Evolutionary conservation across 2,888 invertebrate genomes (phyloP), one percentile per base, ranked within the genome.

Genomic region (Crioceris asparagi): DNA sequence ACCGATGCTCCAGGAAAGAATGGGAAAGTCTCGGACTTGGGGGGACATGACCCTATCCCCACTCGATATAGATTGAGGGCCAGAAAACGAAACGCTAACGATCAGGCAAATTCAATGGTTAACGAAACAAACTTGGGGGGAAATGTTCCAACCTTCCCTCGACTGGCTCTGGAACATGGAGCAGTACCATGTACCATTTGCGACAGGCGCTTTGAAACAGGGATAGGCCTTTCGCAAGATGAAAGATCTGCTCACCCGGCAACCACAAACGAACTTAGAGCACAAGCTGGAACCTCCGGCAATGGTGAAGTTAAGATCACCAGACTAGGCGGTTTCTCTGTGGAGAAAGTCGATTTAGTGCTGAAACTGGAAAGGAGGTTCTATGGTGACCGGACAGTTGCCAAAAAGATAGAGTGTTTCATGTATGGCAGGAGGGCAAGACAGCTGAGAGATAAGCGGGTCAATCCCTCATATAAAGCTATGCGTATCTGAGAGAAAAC

Each of bases 281-380:
- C 31, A 6, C n/a, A n/a, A n/a, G 36, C 21, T 10, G 19, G 15
- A 12, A 5, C 18, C 11, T 29, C 17, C 4, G 11, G 6, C 11
- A n/a, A 3, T 25, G 11, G 11, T 25, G n/a, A n/a, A n/a, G n/a
- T n/a, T n/a, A n/a, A n/a, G n/a, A n/a, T n/a, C n/a, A n/a, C n/a
- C n/a, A 2, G 12, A 3, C 12, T 6, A 10, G 4, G 14, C 12
- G 10, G 17, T 15, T 31, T 36, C 31, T 8, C 31, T 3, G 31
- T 25, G 2, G 36, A 23, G n/a, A 26, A 36, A 8, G 8, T 25
- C 3, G 15, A n/a, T 4, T 10, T 16, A 4, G 31, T 36, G 31
- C 17, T 36, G n/a, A 30, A 36, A 15, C 30, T n/a, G 3, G 36
- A 36, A 30, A 3, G 29, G 12, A 12, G 23, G 11, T 30, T 21